Evolutionary conservation across 2,888 invertebrate genomes (phyloP).

Genomic region (Cephonodes hylas): DNA sequence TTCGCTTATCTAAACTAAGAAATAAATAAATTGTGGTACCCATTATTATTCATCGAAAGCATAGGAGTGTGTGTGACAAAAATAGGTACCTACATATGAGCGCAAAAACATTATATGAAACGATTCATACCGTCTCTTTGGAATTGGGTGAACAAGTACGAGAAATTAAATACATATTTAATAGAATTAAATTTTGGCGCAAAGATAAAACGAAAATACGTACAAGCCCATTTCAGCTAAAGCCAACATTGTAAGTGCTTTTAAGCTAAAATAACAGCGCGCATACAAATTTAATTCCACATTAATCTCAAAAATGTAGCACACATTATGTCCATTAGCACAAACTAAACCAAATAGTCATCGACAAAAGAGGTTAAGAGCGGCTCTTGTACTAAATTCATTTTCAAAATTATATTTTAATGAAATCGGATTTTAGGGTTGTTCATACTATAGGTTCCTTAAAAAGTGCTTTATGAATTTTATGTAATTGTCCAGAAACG

Average conservation of each 20-base stretch:
- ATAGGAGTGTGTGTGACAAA: too few relatives aligned
- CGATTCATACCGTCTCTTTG: too few relatives aligned
- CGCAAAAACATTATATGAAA: too few relatives aligned
- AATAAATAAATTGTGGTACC: too few relatives aligned
- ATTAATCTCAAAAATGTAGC: neutral
- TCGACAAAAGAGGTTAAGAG: neutral
- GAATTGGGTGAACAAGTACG: too few relatives aligned
- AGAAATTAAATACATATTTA: neutral
- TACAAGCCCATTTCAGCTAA: neutral
- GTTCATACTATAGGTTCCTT: neutral
- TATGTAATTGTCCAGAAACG: too few relatives aligned
- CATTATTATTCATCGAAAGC: too few relatives aligned
- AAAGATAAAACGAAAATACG: neutral
- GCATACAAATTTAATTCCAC: neutral
- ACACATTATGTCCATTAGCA: neutral
- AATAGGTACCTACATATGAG: too few relatives aligned
- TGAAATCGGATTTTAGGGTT: neutral
- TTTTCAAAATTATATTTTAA: neutral
- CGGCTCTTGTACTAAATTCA: neutral
- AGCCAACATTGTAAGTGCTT: neutral
- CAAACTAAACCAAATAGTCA: neutral
- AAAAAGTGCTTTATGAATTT: too few relatives aligned
- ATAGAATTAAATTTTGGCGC: neutral
- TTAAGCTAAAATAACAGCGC: neutral
- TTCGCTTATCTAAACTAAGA: too few relatives aligned